Percentiles rank a stretch among this genome's conserved stretches.
Evolutionary conservation across 2,888 invertebrate genomes (phyloP).

Genomic region (Onchidella celtica): DNA sequence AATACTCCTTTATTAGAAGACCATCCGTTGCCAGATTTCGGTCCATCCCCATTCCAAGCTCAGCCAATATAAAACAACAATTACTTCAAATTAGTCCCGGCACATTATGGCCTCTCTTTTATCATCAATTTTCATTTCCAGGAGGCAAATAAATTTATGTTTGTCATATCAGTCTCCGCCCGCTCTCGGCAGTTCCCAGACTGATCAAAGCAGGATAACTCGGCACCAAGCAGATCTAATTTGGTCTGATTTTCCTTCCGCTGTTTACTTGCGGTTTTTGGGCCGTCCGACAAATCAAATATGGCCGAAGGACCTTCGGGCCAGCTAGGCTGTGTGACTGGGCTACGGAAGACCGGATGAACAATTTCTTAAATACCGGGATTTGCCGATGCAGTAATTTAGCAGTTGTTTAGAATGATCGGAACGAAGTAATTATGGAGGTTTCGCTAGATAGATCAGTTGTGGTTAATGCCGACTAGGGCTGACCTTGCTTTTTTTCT

Average conservation of each 20-base stretch:
- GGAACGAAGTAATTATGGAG: no score
- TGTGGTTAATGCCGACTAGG: no score
- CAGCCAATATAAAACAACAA: neutral
- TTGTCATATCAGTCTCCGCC: conserved; percentile 20
- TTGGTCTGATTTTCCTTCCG: neutral
- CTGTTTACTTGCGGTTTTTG: neutral
- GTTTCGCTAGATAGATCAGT: no score
- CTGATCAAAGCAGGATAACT: conserved; percentile 18
- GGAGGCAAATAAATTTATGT: conserved; percentile 19
- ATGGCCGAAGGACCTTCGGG: neutral
- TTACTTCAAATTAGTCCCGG: conserved; percentile 7
- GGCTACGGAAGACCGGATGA: neutral
- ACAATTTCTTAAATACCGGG: neutral
- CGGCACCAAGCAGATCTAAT: conserved; percentile 29
- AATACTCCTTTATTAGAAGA: neutral
- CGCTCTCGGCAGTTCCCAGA: neutral
- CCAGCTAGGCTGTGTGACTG: neutral
- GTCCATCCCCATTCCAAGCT: neutral
- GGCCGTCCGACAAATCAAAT: conserved; percentile 13
- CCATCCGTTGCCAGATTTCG: neutral
- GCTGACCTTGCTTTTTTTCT: no score
- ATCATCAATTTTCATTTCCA: conserved; percentile 20
- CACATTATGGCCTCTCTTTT: neutral
- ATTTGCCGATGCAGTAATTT: neutral
- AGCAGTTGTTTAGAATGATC: no score